These are phyloP conservation scores for Dicycla oo DNA, from an alignment of 2,888 invertebrate species.

Conservation along the genomic window DNA sequence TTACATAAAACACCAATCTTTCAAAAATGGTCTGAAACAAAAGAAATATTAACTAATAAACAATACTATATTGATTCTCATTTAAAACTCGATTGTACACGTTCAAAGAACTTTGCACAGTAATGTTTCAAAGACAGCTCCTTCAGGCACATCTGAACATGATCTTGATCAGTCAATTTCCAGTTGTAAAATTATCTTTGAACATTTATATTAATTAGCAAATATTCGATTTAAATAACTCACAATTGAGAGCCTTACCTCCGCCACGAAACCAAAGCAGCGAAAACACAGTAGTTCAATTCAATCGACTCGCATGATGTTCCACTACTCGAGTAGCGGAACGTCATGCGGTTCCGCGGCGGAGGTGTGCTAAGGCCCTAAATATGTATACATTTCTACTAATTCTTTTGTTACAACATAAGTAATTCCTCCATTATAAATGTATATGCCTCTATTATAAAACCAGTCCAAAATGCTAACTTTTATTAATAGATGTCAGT, in stretches of 20 bases:
- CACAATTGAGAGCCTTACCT: too few species aligned
- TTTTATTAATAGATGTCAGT: constrained; percentile 1
- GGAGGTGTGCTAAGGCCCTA: too few species aligned
- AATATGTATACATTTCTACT: constrained; percentile 1
- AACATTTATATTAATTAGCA: constrained; percentile 7
- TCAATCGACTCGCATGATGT: too few species aligned
- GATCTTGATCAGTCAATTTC: background rate
- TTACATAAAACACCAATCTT: background rate
- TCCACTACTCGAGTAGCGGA: too few species aligned
- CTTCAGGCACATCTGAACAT: background rate
- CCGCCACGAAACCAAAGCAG: too few species aligned
- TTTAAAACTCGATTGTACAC: background rate
- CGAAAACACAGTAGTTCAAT: too few species aligned
- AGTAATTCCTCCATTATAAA: too few species aligned
- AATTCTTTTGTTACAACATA: constrained; percentile 12
- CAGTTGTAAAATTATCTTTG: background rate
- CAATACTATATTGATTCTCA: background rate
- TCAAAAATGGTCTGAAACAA: background rate
- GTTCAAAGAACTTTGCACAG: background rate
- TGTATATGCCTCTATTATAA: constrained; percentile 24
- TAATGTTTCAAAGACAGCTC: too few species aligned
- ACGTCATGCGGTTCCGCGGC: too few species aligned
- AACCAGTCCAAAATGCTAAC: constrained; percentile 13
- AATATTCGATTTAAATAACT: constrained; percentile 9
- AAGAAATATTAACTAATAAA: background rate